A percentile compares a stretch with the other conserved stretches of the same genome.
phyloP scores from a whole-genome alignment of 1,140 invertebrate species.

The Tetragonula clypearis region DNA sequence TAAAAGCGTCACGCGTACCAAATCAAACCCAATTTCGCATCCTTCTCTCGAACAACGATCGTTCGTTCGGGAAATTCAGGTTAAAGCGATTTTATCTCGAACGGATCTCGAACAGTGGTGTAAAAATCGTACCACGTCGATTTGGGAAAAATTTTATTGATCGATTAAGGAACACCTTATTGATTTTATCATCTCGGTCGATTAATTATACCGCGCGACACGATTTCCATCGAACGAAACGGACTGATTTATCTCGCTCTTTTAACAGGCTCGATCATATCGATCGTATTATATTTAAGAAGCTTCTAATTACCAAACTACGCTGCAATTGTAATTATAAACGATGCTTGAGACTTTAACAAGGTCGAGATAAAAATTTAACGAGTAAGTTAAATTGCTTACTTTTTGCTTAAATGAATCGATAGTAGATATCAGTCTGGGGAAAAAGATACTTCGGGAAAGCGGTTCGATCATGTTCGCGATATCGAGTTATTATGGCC shows the following conservation, averaged over 20 bases:
- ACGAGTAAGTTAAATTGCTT: too few relatives aligned
- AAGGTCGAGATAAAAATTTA: background rate
- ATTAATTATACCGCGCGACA: background rate
- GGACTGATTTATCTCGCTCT: background rate
- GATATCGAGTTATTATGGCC: background rate
- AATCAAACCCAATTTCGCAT: background rate
- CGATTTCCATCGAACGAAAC: background rate
- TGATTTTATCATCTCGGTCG: background rate
- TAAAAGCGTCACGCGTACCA: conserved; percentile 25
- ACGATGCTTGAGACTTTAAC: background rate
- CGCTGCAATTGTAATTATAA: conserved; percentile 5
- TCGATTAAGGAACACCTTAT: conserved; percentile 2
- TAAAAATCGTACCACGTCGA: background rate
- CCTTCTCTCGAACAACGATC: background rate
- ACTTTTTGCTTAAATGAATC: too few relatives aligned
- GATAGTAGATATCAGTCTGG: background rate
- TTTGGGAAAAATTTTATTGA: conserved; percentile 17
- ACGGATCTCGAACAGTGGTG: background rate
- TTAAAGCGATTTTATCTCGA: conserved; percentile 1
- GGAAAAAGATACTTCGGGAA: too few relatives aligned
- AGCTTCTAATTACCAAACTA: background rate
- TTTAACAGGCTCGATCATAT: background rate
- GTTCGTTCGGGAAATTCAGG: background rate
- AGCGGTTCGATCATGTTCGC: background rate
- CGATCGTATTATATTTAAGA: background rate